phyloP scores from a whole-genome alignment of 2,888 invertebrate genomes.

The Synanthedon formicaeformis region DNA sequence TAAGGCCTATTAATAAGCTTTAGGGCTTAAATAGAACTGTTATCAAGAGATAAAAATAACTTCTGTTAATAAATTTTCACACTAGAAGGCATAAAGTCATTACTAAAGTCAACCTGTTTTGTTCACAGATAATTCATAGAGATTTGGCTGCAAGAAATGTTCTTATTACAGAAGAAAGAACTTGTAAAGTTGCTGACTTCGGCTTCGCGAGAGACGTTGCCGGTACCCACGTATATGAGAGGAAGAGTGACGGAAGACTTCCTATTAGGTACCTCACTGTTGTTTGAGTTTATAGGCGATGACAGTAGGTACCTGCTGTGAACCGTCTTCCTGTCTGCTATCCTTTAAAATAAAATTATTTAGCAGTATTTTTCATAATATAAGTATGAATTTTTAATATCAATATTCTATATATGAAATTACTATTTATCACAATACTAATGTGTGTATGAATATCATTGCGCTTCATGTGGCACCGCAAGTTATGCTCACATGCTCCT shows the following conservation, averaged over 20 bases:
- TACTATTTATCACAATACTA: no score
- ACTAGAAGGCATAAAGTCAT: no score
- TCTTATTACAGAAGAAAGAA: conserved; percentile 86
- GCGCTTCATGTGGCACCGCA: no score
- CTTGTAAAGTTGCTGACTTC: conserved; percentile 94
- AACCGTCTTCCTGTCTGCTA: not conserved
- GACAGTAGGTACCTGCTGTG: not conserved
- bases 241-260: conserved; percentile 85
- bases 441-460: no score
- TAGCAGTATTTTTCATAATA: no score
- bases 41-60: no score
- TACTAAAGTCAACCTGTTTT: not conserved
- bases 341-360: no score
- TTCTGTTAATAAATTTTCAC: no score
- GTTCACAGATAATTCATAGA: conserved; percentile 83
- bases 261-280: conserved; percentile 71
- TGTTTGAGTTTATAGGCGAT: not conserved
- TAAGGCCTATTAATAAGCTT: no score
- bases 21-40: no score
- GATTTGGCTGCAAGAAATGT: conserved; percentile 92
- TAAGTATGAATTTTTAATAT: no score
- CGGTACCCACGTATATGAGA: conserved; percentile 88
- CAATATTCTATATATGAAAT: no score
- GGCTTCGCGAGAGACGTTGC: conserved; percentile 92
- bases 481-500: not conserved